A percentile compares a stretch with the other conserved stretches of the same genome.
Conservation (phyloP, 2,888 invertebrate genomes). For the Venustoraphidia nigricollis region DNA sequence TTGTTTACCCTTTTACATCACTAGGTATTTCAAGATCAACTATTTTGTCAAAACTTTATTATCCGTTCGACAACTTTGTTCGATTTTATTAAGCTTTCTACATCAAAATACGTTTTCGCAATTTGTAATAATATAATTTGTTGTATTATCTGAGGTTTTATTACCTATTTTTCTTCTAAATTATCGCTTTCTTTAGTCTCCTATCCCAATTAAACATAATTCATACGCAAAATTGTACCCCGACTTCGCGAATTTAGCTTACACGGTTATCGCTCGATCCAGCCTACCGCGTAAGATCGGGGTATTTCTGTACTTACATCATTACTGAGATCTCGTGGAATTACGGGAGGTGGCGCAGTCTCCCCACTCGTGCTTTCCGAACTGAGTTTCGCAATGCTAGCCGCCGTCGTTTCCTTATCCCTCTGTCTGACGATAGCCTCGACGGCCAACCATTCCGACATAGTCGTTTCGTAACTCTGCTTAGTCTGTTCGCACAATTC, state of each 20-base stretch:
- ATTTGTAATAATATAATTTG: too few species aligned
- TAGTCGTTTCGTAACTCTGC: slow-evolving; percentile 72
- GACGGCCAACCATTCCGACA: slow-evolving; percentile 91
- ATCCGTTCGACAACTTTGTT: background rate
- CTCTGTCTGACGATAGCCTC: slow-evolving; percentile 79
- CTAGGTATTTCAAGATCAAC: background rate
- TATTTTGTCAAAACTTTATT: slow-evolving; percentile 9
- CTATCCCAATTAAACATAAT: too few species aligned
- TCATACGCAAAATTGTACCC: too few species aligned
- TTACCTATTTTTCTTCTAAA: too few species aligned
- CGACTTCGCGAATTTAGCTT: too few species aligned
- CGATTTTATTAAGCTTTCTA: too few species aligned
- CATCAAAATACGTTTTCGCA: too few species aligned
- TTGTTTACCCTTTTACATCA: too few species aligned
- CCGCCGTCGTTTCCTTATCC: slow-evolving; percentile 70
- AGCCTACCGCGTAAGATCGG: too few species aligned
- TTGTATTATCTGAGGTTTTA: too few species aligned
- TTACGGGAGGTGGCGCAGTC: slow-evolving; percentile 22
- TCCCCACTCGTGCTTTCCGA: slow-evolving; percentile 49
- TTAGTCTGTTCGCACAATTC: slow-evolving; percentile 51
- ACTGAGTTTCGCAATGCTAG: slow-evolving; percentile 71
- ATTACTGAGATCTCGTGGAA: slow-evolving; percentile 34
- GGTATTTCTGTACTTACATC: slow-evolving; percentile 30
- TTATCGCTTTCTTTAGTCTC: too few species aligned
- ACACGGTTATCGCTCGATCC: too few species aligned